Percentiles rank a stretch among this genome's conserved stretches.
Evolutionary conservation across 37 sponge, comb jelly and placozoan genomes (phyloP).

Genomic region (Beroe forskalii): DNA sequence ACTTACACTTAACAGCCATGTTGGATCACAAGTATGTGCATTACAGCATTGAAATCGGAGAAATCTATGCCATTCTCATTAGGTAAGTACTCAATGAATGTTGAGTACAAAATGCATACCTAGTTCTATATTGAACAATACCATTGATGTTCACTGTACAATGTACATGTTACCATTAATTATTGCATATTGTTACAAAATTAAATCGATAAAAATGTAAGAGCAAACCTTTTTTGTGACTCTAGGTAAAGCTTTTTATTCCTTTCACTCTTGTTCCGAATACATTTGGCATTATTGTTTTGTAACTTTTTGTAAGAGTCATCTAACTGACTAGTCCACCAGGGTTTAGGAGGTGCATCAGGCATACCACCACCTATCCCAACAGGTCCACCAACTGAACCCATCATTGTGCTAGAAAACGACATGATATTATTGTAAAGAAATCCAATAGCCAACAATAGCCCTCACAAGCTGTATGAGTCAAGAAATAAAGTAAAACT

Average conservation of each 20-base stretch:
- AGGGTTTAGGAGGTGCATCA: constrained; percentile 56
- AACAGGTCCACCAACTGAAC: constrained; percentile 12
- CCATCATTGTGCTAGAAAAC: constrained; percentile 46
- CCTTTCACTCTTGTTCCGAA: constrained; percentile 33
- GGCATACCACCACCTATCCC: constrained; percentile 25
- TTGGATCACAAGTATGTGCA: too few species aligned
- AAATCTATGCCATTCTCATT: too few species aligned
- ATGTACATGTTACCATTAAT: too few species aligned
- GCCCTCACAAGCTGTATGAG: not conserved
- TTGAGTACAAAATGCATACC: too few species aligned
- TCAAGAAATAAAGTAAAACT: too few species aligned
- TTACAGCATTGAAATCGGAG: too few species aligned
- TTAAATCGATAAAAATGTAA: too few species aligned
- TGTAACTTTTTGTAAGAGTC: constrained; percentile 56
- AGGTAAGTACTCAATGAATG: too few species aligned
- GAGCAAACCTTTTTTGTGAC: constrained; percentile 40
- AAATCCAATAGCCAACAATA: not conserved
- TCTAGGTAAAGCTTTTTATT: constrained; percentile 24
- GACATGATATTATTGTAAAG: not conserved
- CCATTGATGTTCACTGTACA: too few species aligned
- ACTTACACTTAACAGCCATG: too few species aligned
- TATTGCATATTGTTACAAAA: too few species aligned
- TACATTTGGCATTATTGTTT: not conserved
- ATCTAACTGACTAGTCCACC: constrained; percentile 56
- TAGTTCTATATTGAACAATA: too few species aligned